phyloP scores from a whole-genome alignment of 2,797 vertebrate species.

The Erpetoichthys calabaricus region DNA sequence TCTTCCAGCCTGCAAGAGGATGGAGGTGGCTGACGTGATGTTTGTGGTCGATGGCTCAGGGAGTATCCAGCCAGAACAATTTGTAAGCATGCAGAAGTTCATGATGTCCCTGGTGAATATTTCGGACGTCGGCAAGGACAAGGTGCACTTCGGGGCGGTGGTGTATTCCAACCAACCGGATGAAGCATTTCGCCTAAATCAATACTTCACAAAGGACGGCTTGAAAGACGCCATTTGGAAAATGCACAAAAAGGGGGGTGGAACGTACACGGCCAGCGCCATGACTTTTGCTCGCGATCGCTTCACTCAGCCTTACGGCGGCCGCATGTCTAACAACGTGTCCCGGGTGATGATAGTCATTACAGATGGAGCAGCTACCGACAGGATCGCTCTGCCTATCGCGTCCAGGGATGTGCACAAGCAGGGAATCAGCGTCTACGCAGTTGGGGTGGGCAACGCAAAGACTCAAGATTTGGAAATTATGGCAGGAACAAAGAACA shows the following conservation, averaged over 20 bases:
- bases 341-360: constrained; percentile 57
- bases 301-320: constrained; percentile 37
- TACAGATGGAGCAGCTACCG: constrained; percentile 51
- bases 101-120: constrained; percentile 50
- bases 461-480: constrained; percentile 34
- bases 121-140: constrained; percentile 39
- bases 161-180: constrained; percentile 28
- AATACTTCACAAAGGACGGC: constrained; percentile 25
- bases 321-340: constrained; percentile 26
- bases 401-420: constrained; percentile 25
- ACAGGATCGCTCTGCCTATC: constrained; percentile 18
- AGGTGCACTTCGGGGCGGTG: constrained; percentile 50
- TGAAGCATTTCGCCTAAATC: constrained; percentile 35
- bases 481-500: constrained; percentile 33
- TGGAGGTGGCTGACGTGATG: constrained; percentile 56
- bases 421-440: constrained; percentile 36
- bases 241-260: constrained; percentile 19
- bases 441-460: constrained; percentile 46
- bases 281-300: constrained; percentile 35
- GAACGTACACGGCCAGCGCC: constrained; percentile 46
- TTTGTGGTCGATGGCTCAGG: constrained; percentile 56
- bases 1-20: constrained; percentile 46
- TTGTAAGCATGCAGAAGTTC: constrained; percentile 48
- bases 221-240: constrained; percentile 36
- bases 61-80: constrained; percentile 29